Evolutionary conservation across 1,140 invertebrate genomes (phyloP).

Genomic region (Anagrus nilaparvatae): DNA sequence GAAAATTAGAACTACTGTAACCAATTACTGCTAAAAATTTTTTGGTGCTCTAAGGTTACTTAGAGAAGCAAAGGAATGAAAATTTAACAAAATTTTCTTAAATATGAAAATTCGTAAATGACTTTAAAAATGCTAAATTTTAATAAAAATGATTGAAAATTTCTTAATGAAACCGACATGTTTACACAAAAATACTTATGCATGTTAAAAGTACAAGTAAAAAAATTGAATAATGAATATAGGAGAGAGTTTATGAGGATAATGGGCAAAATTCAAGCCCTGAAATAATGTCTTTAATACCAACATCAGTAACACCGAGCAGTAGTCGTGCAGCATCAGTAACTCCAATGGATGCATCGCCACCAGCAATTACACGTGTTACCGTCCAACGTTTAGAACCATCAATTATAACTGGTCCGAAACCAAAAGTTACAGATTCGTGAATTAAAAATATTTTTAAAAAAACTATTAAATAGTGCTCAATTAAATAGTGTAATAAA

Average conservation of each 20-base stretch:
- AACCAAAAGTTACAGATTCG: slow-evolving; percentile 11
- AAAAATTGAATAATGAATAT: no score
- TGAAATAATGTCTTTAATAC: slow-evolving; percentile 37
- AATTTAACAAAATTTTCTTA: no score
- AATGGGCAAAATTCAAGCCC: slow-evolving; percentile 36
- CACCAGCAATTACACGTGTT: slow-evolving; percentile 23
- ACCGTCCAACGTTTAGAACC: slow-evolving; percentile 19
- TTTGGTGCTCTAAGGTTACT: no score
- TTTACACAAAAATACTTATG: no score
- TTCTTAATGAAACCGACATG: no score
- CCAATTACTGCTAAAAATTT: no score
- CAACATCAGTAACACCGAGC: slow-evolving; percentile 31
- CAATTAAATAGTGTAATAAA: slow-evolving; percentile 3
- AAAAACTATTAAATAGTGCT: not conserved
- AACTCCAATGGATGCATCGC: slow-evolving; percentile 29
- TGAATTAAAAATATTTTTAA: slow-evolving; percentile 7
- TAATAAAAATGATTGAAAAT: no score
- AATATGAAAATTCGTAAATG: no score
- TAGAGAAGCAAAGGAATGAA: no score
- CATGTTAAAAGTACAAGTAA: no score
- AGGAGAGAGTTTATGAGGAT: slow-evolving; percentile 41
- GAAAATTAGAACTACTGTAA: no score
- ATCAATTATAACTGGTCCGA: slow-evolving; percentile 17
- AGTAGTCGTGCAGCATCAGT: slow-evolving; percentile 31
- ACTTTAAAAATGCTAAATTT: no score